phyloP scores from a whole-genome alignment of 2,888 invertebrate species.

The Rotaria magnacalcarata region DNA sequence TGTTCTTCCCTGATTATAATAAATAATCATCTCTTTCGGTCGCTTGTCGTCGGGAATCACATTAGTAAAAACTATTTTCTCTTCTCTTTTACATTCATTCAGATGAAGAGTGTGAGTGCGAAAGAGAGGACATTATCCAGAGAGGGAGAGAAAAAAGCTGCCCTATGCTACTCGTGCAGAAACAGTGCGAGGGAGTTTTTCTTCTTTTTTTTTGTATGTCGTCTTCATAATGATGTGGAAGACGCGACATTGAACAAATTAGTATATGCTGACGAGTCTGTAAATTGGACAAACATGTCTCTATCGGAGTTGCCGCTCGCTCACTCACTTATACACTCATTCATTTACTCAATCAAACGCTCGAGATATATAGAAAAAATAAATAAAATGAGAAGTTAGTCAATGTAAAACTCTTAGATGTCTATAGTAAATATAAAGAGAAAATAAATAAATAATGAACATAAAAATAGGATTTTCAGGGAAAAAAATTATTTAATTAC shows the following conservation, averaged over 20 bases:
- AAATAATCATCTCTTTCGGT: conserved; percentile 7
- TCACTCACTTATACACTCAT: neutral
- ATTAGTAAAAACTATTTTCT: conserved; percentile 3
- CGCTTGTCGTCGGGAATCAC: neutral
- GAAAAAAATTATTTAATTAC: neutral
- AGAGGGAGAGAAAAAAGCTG: neutral
- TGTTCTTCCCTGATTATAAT: conserved; percentile 18
- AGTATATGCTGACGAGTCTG: neutral
- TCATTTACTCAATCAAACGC: neutral
- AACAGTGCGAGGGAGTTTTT: neutral
- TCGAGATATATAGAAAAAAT: neutral
- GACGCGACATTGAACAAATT: neutral
- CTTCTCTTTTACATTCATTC: neutral
- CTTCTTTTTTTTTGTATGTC: neutral
- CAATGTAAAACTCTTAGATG: neutral
- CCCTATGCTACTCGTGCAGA: neutral
- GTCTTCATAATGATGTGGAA: neutral
- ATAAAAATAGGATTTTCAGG: neutral
- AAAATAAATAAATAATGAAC: neutral
- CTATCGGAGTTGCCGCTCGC: neutral
- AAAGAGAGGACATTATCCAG: neutral
- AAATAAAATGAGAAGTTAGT: neutral
- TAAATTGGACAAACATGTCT: conserved; percentile 9
- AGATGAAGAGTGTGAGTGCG: neutral
- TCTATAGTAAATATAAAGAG: neutral